Percentiles rank a stretch among this genome's conserved stretches.
phyloP scores from a whole-genome alignment of 2,113 vertebrate genomes.

The Lycaon pictus region DNA sequence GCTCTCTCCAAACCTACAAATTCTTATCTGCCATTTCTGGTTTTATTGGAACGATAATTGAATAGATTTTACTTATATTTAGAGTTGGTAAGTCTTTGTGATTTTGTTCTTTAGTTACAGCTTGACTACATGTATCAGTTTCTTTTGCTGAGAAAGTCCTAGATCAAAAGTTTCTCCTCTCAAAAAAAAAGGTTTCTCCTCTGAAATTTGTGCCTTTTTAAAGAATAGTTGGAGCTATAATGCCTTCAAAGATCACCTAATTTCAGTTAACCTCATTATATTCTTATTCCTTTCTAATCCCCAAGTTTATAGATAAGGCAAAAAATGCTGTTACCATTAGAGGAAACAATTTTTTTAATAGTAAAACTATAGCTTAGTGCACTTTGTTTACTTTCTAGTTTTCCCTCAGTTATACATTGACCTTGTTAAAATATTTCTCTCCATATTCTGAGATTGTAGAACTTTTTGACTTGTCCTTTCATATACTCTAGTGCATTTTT shows the following conservation, averaged over 20 bases:
- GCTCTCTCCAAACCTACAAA: not conserved
- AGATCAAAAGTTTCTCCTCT: not conserved
- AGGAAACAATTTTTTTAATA: not conserved
- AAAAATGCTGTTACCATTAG: not conserved
- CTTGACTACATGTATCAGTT: not conserved
- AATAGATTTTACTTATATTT: not conserved
- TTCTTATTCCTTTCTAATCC: not conserved
- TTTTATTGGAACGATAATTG: not conserved
- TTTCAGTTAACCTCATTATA: not conserved
- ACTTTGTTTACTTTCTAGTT: not conserved
- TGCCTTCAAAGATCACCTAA: not conserved
- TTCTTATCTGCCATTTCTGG: not conserved
- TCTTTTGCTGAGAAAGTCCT: not conserved
- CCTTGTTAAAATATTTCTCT: not conserved
- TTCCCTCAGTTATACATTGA: not conserved
- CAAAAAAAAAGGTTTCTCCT: not conserved
- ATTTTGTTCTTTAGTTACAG: not conserved
- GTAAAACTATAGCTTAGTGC: not conserved
- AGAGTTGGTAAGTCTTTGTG: not conserved
- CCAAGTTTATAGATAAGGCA: not conserved
- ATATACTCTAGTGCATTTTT: not conserved
- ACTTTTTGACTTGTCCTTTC: not conserved
- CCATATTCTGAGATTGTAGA: not conserved
- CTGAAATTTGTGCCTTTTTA: not conserved
- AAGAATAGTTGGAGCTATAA: not conserved